Evolutionary conservation across 2,113 vertebrate genomes (phyloP).

Genomic region (Sialia sialis): DNA sequence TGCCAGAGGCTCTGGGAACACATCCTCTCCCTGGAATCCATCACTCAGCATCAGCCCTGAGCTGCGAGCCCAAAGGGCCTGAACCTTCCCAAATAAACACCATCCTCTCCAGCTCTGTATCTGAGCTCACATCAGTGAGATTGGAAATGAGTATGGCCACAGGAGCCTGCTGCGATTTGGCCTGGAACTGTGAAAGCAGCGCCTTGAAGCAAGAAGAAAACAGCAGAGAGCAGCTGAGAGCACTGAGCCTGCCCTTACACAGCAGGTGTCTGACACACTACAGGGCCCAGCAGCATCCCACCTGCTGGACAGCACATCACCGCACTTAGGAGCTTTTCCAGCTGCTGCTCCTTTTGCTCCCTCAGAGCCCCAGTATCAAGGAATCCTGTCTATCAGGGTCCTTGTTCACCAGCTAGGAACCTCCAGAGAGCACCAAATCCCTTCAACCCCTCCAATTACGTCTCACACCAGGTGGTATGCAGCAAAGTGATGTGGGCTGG

Average conservation of each 20-base stretch:
- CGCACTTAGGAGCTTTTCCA: background rate
- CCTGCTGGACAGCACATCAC: fast-evolving
- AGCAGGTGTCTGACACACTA: background rate
- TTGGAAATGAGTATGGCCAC: background rate
- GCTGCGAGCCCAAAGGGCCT: background rate
- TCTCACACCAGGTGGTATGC: background rate
- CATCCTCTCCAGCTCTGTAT: background rate
- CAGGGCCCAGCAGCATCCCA: background rate
- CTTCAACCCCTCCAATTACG: background rate
- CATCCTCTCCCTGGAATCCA: background rate
- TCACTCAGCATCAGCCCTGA: background rate
- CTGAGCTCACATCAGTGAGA: background rate
- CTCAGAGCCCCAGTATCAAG: background rate
- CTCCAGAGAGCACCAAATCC: background rate
- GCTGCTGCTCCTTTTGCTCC: fast-evolving
- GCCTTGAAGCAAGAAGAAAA: background rate
- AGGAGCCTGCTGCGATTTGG: fast-evolving
- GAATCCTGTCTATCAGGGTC: background rate
- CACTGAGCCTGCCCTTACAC: background rate
- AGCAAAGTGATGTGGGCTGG: background rate
- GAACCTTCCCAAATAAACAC: background rate
- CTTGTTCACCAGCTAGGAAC: fast-evolving
- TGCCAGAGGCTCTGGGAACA: background rate
- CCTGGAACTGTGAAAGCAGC: background rate
- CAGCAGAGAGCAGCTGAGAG: background rate